phyloP scores from a whole-genome alignment of 2,888 invertebrate species.

The Maniola hyperantus region DNA sequence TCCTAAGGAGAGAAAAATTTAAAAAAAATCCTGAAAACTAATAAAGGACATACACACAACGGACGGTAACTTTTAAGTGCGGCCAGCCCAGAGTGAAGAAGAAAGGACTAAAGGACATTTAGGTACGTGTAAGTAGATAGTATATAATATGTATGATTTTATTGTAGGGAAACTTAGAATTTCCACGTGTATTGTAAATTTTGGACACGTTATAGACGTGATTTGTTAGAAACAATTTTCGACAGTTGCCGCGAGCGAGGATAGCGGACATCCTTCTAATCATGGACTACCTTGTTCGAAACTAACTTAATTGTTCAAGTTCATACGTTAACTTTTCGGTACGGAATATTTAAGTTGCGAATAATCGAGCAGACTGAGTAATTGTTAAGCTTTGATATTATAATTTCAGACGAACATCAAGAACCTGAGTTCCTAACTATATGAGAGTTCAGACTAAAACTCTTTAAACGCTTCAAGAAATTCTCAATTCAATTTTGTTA shows the following conservation, averaged over 20 bases:
- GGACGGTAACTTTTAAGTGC: no score
- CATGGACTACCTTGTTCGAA: conserved; percentile 52
- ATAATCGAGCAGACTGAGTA: conserved; percentile 30
- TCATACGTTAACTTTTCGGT: conserved; percentile 40
- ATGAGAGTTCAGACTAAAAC: conserved; percentile 10
- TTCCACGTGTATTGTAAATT: conserved; percentile 12
- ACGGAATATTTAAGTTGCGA: conserved; percentile 36
- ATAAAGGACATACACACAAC: no score
- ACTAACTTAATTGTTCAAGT: conserved; percentile 61
- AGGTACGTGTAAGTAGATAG: not conserved
- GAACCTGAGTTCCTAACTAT: conserved; percentile 14
- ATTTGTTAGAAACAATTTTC: conserved; percentile 65
- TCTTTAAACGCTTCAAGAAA: conserved; percentile 12
- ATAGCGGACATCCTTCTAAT: conserved; percentile 62
- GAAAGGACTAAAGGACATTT: no score
- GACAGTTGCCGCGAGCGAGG: conserved; percentile 66
- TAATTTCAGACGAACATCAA: conserved; percentile 30
- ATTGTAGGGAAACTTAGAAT: conserved; percentile 7
- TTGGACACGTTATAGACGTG: conserved; percentile 33
- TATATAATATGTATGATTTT: not conserved
- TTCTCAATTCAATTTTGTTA: conserved; percentile 4
- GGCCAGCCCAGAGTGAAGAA: no score
- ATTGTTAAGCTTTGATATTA: conserved; percentile 36
- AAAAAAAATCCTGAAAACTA: no score
- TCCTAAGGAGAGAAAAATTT: no score